Percentiles rank a stretch among this genome's conserved stretches.
Conservation (phyloP, 2,797 vertebrate genomes). For the Betta splendens region DNA sequence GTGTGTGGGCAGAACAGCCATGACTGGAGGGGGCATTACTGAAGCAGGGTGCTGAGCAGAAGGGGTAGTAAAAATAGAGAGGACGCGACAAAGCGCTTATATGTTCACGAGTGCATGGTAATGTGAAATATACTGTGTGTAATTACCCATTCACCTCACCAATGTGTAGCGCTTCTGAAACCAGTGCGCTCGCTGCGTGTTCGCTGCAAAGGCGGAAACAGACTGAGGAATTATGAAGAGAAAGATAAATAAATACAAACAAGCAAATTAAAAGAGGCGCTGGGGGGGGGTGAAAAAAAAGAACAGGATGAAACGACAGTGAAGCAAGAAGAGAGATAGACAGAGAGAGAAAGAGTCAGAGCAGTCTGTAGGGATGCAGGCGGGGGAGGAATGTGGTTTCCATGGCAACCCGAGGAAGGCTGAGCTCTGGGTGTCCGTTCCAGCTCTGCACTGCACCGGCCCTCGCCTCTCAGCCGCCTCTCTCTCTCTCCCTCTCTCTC, state of each 20-base stretch:
- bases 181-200: conserved; percentile 39
- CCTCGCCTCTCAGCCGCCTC: conserved; percentile 75
- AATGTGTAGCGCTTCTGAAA: conserved; percentile 58
- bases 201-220: conserved; percentile 39
- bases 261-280: conserved; percentile 67
- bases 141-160: conserved; percentile 68
- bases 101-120: conserved; percentile 58
- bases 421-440: conserved; percentile 87
- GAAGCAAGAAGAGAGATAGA: conserved; percentile 66
- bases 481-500: conserved; percentile 59
- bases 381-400: conserved; percentile 89
- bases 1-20: conserved; percentile 73
- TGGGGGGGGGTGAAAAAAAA: no score
- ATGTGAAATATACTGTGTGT: conserved; percentile 67
- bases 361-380: conserved; percentile 87
- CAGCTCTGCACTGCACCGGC: conserved; percentile 86
- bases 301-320: conserved; percentile 69
- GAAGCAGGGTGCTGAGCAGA: conserved; percentile 76
- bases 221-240: conserved; percentile 4
- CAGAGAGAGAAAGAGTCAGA: conserved; percentile 70
- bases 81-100: conserved; percentile 66
- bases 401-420: conserved; percentile 84
- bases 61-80: conserved; percentile 73
- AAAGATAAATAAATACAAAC: conserved; percentile 32
- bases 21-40: conserved; percentile 76